Percentiles rank a stretch among this genome's conserved stretches.
These are phyloP conservation scores for Mallateleia sp. DNA, from an alignment of 2,888 invertebrate genomes.

Conservation along the genomic window DNA sequence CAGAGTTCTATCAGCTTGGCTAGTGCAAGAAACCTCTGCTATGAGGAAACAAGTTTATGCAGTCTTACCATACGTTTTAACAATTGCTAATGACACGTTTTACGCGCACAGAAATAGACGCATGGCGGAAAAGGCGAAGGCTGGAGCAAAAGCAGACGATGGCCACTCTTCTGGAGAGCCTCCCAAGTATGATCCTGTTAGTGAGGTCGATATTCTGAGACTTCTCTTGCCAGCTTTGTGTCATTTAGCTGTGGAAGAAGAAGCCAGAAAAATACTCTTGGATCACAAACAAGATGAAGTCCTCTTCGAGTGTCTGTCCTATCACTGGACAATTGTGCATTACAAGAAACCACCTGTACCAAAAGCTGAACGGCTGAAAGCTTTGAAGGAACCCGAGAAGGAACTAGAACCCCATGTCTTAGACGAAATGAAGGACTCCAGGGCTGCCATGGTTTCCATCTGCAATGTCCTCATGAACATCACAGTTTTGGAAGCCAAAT, in stretches of 20 bases:
- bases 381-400: conserved; percentile 94
- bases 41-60: conserved; percentile 96
- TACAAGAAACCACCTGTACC: conserved; percentile 96
- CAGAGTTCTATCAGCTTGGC: conserved; percentile 96
- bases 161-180: conserved; percentile 85
- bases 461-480: conserved; percentile 98
- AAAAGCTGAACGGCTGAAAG: conserved; percentile 94
- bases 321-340: conserved; percentile 96
- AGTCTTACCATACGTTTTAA: conserved; percentile 95
- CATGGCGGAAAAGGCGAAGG: conserved; percentile 92
- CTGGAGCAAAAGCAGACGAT: conserved; percentile 90
- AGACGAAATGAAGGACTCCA: conserved; percentile 96
- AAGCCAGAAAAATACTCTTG: conserved; percentile 95
- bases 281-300: conserved; percentile 95
- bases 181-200: conserved; percentile 90
- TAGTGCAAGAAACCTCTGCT: conserved; percentile 97
- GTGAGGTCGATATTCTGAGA: conserved; percentile 94
- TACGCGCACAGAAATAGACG: conserved; percentile 93
- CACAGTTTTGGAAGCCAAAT: conserved; percentile 96
- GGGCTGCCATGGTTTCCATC: conserved; percentile 96
- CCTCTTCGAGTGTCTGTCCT: conserved; percentile 94
- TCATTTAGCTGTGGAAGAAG: conserved; percentile 97
- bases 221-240: conserved; percentile 97
- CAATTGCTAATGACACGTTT: conserved; percentile 95
- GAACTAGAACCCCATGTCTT: conserved; percentile 93